phyloP scores from a whole-genome alignment of 2,113 vertebrate genomes.

The Cinclus mexicanus region DNA sequence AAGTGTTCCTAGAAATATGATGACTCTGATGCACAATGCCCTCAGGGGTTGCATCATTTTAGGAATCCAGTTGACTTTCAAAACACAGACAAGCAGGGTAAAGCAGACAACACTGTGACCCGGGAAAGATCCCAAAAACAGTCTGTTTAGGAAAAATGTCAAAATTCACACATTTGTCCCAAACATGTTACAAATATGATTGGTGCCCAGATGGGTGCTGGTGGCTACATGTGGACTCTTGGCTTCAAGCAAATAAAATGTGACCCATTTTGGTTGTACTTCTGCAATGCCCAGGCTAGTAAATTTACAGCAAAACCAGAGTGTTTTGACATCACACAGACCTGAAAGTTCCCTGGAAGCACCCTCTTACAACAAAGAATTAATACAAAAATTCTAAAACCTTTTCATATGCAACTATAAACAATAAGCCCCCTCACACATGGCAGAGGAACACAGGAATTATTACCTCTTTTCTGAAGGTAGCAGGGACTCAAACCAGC shows the following conservation, averaged over 20 bases:
- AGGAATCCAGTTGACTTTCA: neutral
- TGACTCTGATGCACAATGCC: neutral
- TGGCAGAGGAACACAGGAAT: neutral
- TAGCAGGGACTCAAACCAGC: neutral
- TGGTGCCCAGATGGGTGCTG: neutral
- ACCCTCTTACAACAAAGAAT: neutral
- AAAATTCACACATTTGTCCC: neutral
- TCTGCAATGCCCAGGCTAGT: neutral
- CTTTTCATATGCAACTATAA: neutral
- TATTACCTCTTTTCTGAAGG: neutral
- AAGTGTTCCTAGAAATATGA: neutral
- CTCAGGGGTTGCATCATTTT: neutral
- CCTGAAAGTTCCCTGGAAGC: neutral
- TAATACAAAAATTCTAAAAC: neutral
- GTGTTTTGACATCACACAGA: neutral
- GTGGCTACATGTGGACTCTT: neutral
- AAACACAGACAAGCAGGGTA: neutral
- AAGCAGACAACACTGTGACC: neutral
- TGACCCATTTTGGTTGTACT: neutral
- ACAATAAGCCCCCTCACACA: neutral
- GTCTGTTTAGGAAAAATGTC: neutral
- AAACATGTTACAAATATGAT: neutral
- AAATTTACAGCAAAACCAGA: neutral
- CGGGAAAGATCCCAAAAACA: neutral
- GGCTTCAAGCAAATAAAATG: neutral